These are phyloP conservation scores for Meandrina meandrites DNA, from an alignment of 92 coral and sea anemone genomes.

Conservation along the genomic window DNA sequence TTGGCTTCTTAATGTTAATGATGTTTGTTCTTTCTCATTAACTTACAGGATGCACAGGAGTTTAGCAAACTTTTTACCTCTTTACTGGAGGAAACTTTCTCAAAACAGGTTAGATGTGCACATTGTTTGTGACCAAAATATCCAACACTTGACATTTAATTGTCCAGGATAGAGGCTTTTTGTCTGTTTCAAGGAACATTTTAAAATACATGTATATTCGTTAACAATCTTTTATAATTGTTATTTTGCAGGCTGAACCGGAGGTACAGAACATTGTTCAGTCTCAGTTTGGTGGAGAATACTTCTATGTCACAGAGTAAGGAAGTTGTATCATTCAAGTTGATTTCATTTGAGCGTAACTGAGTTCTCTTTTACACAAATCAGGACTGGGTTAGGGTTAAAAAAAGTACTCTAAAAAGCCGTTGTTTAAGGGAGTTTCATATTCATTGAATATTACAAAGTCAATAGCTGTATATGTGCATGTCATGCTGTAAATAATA, in stretches of 20 bases:
- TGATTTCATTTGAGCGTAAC: not conserved
- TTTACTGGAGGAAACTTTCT: conserved; percentile 87
- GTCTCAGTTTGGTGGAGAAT: conserved; percentile 92
- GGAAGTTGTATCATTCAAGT: not conserved
- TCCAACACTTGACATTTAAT: not conserved
- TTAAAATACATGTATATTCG: no score
- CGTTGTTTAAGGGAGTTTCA: no score
- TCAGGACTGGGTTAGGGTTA: not conserved
- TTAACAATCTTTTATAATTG: no score
- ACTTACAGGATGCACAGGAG: conserved; percentile 90
- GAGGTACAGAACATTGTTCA: conserved; percentile 84
- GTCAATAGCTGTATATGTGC: no score
- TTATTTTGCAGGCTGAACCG: conserved; percentile 68
- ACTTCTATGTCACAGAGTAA: conserved; percentile 89
- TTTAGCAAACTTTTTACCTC: conserved; percentile 95
- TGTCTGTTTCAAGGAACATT: not conserved
- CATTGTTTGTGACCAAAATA: not conserved
- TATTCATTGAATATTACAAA: no score
- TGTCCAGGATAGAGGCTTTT: not conserved
- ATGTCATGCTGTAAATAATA: no score
- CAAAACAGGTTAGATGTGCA: conserved; percentile 72
- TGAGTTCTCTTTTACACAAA: not conserved
- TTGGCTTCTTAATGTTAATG: not conserved
- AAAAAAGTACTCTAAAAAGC: no score
- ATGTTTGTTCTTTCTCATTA: not conserved